These are phyloP conservation scores for Epirrhoe tristata DNA, from an alignment of 2,888 invertebrate genomes.

Conservation along the genomic window DNA sequence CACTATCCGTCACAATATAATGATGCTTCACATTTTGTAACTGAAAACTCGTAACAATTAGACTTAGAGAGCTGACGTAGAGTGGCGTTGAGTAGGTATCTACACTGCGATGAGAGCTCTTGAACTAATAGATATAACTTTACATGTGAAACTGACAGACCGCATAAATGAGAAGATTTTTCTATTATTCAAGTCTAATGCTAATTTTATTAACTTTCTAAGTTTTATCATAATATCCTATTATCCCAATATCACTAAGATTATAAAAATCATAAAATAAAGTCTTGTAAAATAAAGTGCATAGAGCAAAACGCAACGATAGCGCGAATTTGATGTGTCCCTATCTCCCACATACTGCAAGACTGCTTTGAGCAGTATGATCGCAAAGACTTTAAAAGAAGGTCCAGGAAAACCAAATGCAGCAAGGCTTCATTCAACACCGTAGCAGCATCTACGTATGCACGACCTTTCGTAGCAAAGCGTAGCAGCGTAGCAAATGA, in stretches of 20 bases:
- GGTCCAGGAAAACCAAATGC: not conserved
- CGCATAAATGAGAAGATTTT: not conserved
- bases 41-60: slow-evolving; percentile 28
- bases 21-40: slow-evolving; percentile 28
- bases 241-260: too few species aligned
- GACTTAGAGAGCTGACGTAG: slow-evolving; percentile 25
- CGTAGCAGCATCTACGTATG: slow-evolving; percentile 20
- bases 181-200: too few species aligned
- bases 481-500: slow-evolving; percentile 25
- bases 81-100: slow-evolving; percentile 22
- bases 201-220: too few species aligned
- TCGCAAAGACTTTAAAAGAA: too few species aligned
- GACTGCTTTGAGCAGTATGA: too few species aligned
- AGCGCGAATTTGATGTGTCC: too few species aligned
- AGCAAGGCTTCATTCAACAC: not conserved
- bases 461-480: slow-evolving; percentile 23
- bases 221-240: too few species aligned
- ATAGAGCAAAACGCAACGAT: too few species aligned
- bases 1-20: slow-evolving; percentile 25
- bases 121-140: slow-evolving; percentile 19
- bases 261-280: too few species aligned
- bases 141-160: slow-evolving; percentile 13
- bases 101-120: slow-evolving; percentile 13
- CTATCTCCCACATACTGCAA: too few species aligned
- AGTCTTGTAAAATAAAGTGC: too few species aligned